Conservation (phyloP, 2,888 invertebrate genomes). For the Deilephila elpenor region DNA sequence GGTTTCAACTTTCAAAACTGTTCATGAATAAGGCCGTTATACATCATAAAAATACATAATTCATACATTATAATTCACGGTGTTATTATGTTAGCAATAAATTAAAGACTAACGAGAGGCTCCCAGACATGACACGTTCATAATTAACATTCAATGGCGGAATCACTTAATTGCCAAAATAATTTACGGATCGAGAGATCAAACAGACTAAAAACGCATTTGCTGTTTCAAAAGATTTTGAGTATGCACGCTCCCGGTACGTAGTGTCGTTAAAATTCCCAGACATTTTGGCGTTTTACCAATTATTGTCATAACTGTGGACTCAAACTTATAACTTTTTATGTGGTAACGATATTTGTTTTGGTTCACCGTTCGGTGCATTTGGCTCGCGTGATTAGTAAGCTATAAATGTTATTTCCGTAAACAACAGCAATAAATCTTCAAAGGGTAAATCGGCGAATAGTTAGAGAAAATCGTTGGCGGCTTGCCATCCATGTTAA, state of each 20-base stretch:
- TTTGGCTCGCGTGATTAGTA: slow-evolving; percentile 41
- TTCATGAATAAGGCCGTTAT: no score
- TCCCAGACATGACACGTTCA: not conserved
- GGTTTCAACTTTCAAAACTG: no score
- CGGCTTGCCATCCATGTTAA: slow-evolving; percentile 43
- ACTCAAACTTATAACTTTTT: slow-evolving; percentile 37
- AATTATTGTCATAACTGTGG: slow-evolving; percentile 48
- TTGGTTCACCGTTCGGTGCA: slow-evolving; percentile 29
- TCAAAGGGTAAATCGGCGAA: slow-evolving; percentile 35
- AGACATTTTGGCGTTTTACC: slow-evolving; percentile 61
- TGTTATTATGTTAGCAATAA: not conserved
- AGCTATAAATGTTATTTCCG: slow-evolving; percentile 45
- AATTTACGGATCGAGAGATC: slow-evolving; percentile 30
- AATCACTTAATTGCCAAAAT: slow-evolving; percentile 27
- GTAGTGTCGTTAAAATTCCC: slow-evolving; percentile 57
- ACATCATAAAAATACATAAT: not conserved
- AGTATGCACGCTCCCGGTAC: slow-evolving; percentile 33
- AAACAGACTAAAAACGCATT: slow-evolving; percentile 34
- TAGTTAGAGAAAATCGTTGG: slow-evolving; percentile 43
- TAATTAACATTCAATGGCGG: slow-evolving; percentile 22
- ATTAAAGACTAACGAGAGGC: not conserved
- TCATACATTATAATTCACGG: not conserved
- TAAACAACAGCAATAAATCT: slow-evolving; percentile 42
- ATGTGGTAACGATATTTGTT: slow-evolving; percentile 37
- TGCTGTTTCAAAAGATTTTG: slow-evolving; percentile 36